Evolutionary conservation across 2,888 invertebrate genomes (phyloP).

Genomic region (Cancer borealis): DNA sequence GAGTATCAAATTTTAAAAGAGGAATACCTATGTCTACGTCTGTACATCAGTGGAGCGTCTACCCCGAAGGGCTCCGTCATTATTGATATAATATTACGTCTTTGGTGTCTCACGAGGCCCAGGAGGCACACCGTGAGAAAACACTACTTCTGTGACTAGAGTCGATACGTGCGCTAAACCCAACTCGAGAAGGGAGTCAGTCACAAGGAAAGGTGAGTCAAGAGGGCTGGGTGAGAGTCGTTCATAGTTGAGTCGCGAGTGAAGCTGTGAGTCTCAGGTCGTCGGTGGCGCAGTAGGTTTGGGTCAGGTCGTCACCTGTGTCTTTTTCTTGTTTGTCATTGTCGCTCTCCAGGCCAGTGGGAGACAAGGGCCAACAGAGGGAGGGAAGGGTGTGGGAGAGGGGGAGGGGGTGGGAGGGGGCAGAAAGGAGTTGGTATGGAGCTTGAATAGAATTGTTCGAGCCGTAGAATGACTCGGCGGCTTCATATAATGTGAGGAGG

Average conservation of each 20-base stretch:
- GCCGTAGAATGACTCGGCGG: neutral
- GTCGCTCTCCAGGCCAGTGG: neutral
- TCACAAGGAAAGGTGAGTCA: neutral
- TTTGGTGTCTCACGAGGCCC: slow-evolving; percentile 18
- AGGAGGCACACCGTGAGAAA: neutral
- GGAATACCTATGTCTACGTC: neutral
- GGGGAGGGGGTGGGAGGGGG: neutral
- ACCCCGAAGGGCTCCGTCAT: neutral
- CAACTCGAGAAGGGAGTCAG: neutral
- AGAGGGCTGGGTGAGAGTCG: neutral
- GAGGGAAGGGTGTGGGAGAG: neutral
- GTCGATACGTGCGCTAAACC: neutral
- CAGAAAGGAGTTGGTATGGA: neutral
- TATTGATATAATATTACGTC: neutral
- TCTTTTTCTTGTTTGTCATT: neutral
- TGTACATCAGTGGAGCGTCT: neutral
- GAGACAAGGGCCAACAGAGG: neutral
- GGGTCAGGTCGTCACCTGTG: neutral
- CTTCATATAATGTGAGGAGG: neutral
- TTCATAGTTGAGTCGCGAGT: neutral
- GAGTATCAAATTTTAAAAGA: neutral
- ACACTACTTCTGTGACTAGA: slow-evolving; percentile 9
- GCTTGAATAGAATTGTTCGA: neutral
- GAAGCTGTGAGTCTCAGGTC: slow-evolving; percentile 14
- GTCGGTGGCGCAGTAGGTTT: neutral